Conservation (phyloP, 2,113 vertebrate species). For the Microtus richardsoni region DNA sequence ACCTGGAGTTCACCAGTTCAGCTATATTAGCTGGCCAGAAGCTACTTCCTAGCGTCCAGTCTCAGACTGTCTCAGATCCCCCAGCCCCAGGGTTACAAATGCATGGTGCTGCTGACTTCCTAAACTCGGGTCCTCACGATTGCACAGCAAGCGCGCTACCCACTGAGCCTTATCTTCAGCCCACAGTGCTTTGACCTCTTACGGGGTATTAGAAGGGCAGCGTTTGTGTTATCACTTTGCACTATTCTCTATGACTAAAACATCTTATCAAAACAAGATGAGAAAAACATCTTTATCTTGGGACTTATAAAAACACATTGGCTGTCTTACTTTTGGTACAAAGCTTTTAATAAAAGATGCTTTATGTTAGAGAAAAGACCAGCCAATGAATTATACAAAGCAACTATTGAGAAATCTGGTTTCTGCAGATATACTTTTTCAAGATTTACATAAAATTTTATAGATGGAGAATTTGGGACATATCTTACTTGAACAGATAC, state of each 20-base stretch:
- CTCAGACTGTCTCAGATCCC: neutral
- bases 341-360: constrained; percentile 55
- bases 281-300: constrained; percentile 6
- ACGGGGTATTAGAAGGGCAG: neutral
- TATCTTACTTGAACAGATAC: constrained; percentile 51
- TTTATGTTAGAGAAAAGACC: constrained; percentile 48
- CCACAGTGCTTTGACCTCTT: neutral
- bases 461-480: constrained; percentile 66
- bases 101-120: neutral
- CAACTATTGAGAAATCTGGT: constrained; percentile 59
- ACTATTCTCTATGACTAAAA: constrained; percentile 38
- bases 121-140: neutral
- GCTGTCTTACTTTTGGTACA: constrained; percentile 43
- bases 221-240: neutral
- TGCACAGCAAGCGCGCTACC: neutral
- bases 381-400: constrained; percentile 60
- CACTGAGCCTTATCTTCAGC: neutral
- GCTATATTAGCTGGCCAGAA: neutral
- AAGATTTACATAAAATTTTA: constrained; percentile 51
- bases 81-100: neutral
- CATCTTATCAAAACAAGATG: constrained; percentile 47
- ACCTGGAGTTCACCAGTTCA: neutral
- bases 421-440: constrained; percentile 53
- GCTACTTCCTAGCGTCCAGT: neutral
- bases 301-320: constrained; percentile 23